Evolutionary conservation across 2,113 vertebrate species (phyloP).

Genomic region (Nyctereutes procyonoides): DNA sequence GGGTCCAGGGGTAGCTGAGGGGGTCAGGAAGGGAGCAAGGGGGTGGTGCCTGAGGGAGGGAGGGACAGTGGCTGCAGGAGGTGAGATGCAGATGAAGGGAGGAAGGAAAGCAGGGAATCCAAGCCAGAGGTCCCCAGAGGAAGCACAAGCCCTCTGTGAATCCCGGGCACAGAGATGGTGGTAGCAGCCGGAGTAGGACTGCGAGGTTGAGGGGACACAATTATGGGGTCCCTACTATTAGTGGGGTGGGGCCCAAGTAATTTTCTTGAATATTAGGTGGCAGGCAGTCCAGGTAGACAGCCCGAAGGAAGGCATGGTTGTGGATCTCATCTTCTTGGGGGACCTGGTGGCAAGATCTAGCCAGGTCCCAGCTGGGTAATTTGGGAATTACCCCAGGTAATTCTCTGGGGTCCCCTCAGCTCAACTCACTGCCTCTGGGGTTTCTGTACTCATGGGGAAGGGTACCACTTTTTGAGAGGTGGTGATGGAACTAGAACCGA

Average conservation of each 20-base stretch:
- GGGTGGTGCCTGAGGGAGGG: neutral
- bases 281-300: neutral
- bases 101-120: neutral
- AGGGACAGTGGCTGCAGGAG: neutral
- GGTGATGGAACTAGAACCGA: constrained; percentile 31
- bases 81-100: neutral
- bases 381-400: neutral
- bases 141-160: neutral
- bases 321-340: neutral
- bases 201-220: neutral
- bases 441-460: neutral
- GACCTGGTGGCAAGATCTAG: neutral
- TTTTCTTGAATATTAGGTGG: neutral
- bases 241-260: neutral
- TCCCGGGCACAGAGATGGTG: neutral
- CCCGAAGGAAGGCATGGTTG: neutral
- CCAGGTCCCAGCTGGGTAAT: neutral
- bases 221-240: neutral
- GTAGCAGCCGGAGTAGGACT: neutral
- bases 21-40: neutral
- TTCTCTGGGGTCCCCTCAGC: neutral
- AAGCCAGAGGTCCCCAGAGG: neutral
- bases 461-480: neutral
- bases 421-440: neutral
- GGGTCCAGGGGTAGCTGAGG: neutral